Conservation (phyloP, 2,113 vertebrate species). For the Callopanchax toddi region DNA sequence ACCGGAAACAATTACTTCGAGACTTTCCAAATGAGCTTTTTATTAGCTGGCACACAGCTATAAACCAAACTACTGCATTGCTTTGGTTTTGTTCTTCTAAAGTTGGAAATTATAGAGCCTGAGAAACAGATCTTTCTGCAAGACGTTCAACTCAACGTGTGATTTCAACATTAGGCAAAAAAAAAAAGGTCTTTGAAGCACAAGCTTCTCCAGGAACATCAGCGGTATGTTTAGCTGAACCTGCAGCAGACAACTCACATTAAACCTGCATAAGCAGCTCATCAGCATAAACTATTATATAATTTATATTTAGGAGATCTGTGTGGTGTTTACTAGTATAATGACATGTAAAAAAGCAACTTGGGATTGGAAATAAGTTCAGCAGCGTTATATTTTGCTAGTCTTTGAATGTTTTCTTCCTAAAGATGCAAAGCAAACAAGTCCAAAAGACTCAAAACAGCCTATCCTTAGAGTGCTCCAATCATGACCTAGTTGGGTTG, state of each 20-base stretch:
- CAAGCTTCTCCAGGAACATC: conserved; percentile 6
- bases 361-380: conserved; percentile 37
- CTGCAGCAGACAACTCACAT: conserved; percentile 32
- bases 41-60: conserved; percentile 56
- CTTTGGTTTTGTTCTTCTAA: conserved; percentile 59
- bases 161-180: conserved; percentile 6
- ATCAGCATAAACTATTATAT: conserved; percentile 44
- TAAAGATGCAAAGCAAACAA: conserved; percentile 67
- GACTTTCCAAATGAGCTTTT: conserved; percentile 74
- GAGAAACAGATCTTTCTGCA: conserved; percentile 4
- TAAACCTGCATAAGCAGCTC: conserved; percentile 55
- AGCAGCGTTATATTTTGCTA: conserved; percentile 42
- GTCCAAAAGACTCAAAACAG: conserved; percentile 61
- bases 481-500: conserved; percentile 74
- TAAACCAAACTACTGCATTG: conserved; percentile 61
- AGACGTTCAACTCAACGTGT: conserved; percentile 26
- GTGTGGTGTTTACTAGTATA: conserved; percentile 62
- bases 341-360: conserved; percentile 38
- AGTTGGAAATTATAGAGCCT: conserved; percentile 44
- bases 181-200: neutral
- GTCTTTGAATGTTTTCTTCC: conserved; percentile 57
- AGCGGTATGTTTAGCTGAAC: conserved; percentile 6
- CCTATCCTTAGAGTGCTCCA: conserved; percentile 60
- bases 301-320: conserved; percentile 56
- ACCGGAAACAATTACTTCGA: conserved; percentile 73